Base-by-base conservation (phyloP, 1,140 invertebrate genomes). In the Lucilia sericata region DNA sequence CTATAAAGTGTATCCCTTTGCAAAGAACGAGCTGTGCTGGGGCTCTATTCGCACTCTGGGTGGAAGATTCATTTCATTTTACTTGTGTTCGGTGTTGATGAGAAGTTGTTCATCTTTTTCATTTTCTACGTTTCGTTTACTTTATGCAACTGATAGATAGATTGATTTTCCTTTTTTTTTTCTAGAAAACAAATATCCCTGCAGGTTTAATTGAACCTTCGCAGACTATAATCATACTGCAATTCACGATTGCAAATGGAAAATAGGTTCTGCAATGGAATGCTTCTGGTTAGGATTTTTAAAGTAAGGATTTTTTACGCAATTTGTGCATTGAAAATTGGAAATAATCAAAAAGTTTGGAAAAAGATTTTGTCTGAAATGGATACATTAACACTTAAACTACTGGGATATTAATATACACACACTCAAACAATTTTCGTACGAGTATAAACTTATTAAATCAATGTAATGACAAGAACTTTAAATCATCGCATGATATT, bases 401-500 rank as follows among this genome's bases (percentile, higher is more conserved):
- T 30, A 30, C 25, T 30, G 25, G 25, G 25, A 30, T 30, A 30
- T 30, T 30, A 30, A 30, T 42, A 8, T 5, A 42, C 42, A 8
- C 10, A 10, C 5, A 42, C 5, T 42, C 10, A 42, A 8, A 42
- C 42, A 42, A 42, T 3, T 12, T 12, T 55, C 17, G 12, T 55
- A n/a, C 51, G 17, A 55, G 51, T 17, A 55, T 55, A 55, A 55
- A 55, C 51, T 55, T 55, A 55, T 55, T 55, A 55, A 55, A 55
- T 55, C 51, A 55, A 55, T 55, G 51, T 55, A 55, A 55, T 55
- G 51, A 55, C 51, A 55, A 55, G 51, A 55, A 55, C 51, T 55
- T 55, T 55, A 55, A 55, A 55, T 55, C 51, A 55, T 55, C 51
- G 51, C 51, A 55, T 55, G 51, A 42, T 42, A 42, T 30, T 30